Percentiles rank a stretch among this genome's conserved stretches.
Conservation (phyloP, 2,113 vertebrate species). For the Pterocles gutturalis region DNA sequence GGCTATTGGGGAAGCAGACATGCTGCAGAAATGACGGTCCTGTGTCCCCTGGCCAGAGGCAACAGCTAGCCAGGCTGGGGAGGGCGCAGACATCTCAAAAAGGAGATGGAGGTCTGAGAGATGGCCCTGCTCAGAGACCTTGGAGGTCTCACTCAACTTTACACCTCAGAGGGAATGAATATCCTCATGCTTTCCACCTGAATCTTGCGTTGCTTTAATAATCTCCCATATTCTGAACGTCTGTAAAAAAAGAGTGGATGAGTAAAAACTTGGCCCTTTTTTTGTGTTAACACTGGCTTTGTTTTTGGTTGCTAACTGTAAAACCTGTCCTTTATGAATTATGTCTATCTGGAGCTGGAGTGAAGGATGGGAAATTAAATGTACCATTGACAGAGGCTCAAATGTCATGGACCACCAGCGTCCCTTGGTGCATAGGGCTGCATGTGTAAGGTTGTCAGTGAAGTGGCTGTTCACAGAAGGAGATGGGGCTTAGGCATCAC, state of each 20-base stretch:
- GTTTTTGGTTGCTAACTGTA: background rate
- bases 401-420: background rate
- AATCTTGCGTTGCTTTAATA: background rate
- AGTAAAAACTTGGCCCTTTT: background rate
- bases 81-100: background rate
- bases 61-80: background rate
- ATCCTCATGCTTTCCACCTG: background rate
- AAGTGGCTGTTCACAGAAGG: background rate
- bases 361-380: background rate
- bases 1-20: background rate
- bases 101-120: background rate
- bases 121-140: background rate
- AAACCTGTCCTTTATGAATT: background rate
- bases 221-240: background rate
- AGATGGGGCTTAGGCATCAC: background rate
- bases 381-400: background rate
- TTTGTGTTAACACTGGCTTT: background rate
- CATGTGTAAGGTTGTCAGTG: background rate
- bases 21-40: background rate
- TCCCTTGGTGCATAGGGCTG: background rate
- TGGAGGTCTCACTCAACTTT: background rate
- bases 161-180: background rate
- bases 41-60: background rate
- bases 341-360: background rate
- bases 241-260: background rate